Evolutionary conservation across 2,888 invertebrate genomes (phyloP).

Genomic region (Tetragonula carbonaria): DNA sequence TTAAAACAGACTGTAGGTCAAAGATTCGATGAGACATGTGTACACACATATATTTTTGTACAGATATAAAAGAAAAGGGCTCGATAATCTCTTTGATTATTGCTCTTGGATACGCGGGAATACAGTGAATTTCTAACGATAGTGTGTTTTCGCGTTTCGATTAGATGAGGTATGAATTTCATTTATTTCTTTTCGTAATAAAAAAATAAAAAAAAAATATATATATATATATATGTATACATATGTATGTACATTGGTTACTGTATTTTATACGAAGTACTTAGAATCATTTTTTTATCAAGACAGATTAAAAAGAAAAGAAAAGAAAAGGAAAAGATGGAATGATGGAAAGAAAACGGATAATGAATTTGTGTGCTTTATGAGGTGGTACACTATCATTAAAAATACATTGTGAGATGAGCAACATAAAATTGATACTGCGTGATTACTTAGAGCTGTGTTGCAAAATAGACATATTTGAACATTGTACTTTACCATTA

Average conservation of each 20-base stretch:
- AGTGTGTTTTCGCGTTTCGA: constrained; percentile 47
- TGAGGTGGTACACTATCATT: constrained; percentile 53
- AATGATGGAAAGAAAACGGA: background rate
- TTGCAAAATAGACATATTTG: constrained; percentile 31
- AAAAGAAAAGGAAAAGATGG: background rate
- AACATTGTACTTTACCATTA: constrained; percentile 43
- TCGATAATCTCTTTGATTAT: constrained; percentile 43
- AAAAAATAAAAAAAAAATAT: constrained; percentile 13
- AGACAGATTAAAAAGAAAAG: constrained; percentile 3
- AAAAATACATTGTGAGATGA: constrained; percentile 57
- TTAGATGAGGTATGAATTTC: constrained; percentile 25
- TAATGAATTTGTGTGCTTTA: constrained; percentile 21
- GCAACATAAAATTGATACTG: constrained; percentile 32
- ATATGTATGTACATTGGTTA: constrained; percentile 31
- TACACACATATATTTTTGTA: constrained; percentile 72
- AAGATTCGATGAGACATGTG: constrained; percentile 61
- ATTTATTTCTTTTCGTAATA: constrained; percentile 46
- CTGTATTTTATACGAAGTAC: constrained; percentile 57
- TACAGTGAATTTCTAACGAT: constrained; percentile 62
- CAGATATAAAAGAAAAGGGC: constrained; percentile 41
- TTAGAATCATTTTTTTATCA: constrained; percentile 44
- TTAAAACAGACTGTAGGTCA: constrained; percentile 79
- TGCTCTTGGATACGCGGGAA: constrained; percentile 37
- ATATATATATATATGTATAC: constrained; percentile 12
- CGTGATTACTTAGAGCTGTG: constrained; percentile 37